Conservation (phyloP, 2,888 invertebrate genomes). For the Parapristionchus giblindavisi region DNA sequence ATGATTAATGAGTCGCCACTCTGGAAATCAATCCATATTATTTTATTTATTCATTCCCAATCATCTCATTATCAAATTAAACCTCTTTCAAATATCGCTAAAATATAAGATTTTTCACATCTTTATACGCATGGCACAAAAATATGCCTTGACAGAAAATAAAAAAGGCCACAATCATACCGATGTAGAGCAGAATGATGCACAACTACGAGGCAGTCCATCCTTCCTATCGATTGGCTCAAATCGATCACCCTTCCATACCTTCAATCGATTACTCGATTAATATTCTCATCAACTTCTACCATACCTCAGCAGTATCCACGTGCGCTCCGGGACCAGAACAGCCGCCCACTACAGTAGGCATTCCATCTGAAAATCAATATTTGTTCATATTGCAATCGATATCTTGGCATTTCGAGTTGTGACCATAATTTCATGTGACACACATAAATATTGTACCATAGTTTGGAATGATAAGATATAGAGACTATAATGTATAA, state of each 20-base stretch:
- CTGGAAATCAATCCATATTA: neutral
- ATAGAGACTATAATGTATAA: too few relatives aligned
- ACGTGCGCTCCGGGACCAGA: conserved; percentile 6
- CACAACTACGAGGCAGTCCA: conserved; percentile 23
- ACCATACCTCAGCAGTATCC: conserved; percentile 30
- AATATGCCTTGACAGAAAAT: too few relatives aligned
- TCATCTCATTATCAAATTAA: neutral
- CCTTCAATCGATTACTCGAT: conserved; percentile 5
- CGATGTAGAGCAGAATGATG: conserved; percentile 18
- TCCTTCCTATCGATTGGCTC: conserved; percentile 1
- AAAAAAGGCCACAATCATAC: neutral
- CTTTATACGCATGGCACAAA: too few relatives aligned
- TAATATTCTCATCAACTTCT: neutral
- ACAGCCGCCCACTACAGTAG: conserved; percentile 32
- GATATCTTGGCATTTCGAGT: too few relatives aligned
- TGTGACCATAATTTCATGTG: too few relatives aligned
- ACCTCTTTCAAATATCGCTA: too few relatives aligned
- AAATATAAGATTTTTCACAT: too few relatives aligned
- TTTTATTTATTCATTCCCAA: neutral
- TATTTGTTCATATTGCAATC: too few relatives aligned
- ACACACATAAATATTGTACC: too few relatives aligned
- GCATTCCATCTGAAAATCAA: conserved; percentile 24
- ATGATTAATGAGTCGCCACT: conserved; percentile 13
- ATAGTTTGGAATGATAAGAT: too few relatives aligned
- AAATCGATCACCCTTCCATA: conserved; percentile 17